phyloP scores from a whole-genome alignment of 2,888 invertebrate genomes.

The Drosophila conformis region DNA sequence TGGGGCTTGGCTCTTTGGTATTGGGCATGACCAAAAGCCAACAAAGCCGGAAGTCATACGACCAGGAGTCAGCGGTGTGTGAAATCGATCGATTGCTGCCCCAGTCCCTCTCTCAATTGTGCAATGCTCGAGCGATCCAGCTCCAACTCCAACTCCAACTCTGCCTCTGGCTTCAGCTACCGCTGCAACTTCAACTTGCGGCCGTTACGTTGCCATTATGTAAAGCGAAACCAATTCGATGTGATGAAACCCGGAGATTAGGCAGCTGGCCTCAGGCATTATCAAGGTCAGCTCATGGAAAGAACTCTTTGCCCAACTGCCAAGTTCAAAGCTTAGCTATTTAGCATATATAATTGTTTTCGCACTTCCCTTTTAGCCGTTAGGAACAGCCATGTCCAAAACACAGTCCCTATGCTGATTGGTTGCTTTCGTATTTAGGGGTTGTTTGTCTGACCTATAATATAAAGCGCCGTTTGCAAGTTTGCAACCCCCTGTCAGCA shows the following conservation, averaged over 20 bases:
- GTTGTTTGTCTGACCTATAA: slow-evolving; percentile 63
- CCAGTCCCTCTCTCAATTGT: slow-evolving; percentile 60
- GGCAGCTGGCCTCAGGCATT: slow-evolving; percentile 48
- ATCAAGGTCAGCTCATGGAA: slow-evolving; percentile 47
- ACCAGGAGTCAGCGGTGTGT: slow-evolving; percentile 72
- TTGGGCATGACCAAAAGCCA: slow-evolving; percentile 19
- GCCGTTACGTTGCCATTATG: slow-evolving; percentile 44
- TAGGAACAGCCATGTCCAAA: slow-evolving; percentile 32
- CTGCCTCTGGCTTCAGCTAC: not conserved
- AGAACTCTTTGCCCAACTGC: slow-evolving; percentile 10
- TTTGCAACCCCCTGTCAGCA: slow-evolving; percentile 47
- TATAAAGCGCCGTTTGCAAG: slow-evolving; percentile 16
- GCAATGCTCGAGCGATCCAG: slow-evolving; percentile 61
- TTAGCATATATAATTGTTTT: slow-evolving; percentile 28
- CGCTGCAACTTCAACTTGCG: not conserved
- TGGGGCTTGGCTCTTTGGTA: slow-evolving; percentile 59
- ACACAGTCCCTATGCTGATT: slow-evolving; percentile 58
- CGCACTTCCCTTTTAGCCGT: slow-evolving; percentile 53
- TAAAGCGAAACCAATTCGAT: slow-evolving; percentile 13
- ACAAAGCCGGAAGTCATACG: slow-evolving; percentile 64
- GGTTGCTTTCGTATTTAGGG: slow-evolving; percentile 40
- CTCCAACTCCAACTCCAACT: slow-evolving; percentile 6
- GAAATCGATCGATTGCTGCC: slow-evolving; percentile 68
- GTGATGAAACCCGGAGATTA: slow-evolving; percentile 18
- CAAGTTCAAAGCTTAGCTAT: slow-evolving; percentile 52